Conservation (phyloP, 2,113 vertebrate genomes). For the Sceloporus undulatus region DNA sequence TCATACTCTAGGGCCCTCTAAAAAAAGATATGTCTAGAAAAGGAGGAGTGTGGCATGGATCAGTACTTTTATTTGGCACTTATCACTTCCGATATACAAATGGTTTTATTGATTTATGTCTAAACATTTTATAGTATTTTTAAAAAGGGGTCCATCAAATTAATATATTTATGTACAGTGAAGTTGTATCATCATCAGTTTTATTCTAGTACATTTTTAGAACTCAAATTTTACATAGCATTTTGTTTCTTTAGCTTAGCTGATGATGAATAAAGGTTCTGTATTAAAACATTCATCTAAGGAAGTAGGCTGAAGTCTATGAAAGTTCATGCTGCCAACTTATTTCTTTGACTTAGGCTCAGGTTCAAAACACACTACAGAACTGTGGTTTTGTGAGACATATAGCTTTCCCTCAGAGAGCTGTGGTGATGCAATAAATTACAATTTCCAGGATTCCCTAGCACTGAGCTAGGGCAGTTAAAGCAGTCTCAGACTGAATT, state of each 20-base stretch:
- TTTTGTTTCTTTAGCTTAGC: background rate
- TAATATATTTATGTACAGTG: background rate
- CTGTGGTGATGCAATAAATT: too few relatives aligned
- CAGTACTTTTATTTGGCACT: background rate
- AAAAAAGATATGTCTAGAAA: background rate
- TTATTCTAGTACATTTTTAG: background rate
- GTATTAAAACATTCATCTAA: background rate
- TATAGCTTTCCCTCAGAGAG: too few relatives aligned
- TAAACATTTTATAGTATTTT: background rate
- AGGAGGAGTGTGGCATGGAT: background rate
- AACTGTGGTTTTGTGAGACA: too few relatives aligned
- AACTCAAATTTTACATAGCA: background rate
- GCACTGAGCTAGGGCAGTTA: too few relatives aligned
- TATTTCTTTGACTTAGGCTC: too few relatives aligned
- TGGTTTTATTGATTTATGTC: background rate
- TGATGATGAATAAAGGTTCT: background rate
- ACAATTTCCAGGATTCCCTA: too few relatives aligned
- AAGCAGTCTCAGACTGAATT: too few relatives aligned
- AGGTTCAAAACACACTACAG: too few relatives aligned
- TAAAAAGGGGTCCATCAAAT: background rate
- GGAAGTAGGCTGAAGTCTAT: too few relatives aligned
- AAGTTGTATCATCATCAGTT: background rate
- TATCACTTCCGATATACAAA: background rate
- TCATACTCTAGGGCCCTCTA: background rate
- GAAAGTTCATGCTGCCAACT: too few relatives aligned